These are phyloP conservation scores for Diprion similis DNA, from an alignment of 1,140 invertebrate species.

Conservation along the genomic window DNA sequence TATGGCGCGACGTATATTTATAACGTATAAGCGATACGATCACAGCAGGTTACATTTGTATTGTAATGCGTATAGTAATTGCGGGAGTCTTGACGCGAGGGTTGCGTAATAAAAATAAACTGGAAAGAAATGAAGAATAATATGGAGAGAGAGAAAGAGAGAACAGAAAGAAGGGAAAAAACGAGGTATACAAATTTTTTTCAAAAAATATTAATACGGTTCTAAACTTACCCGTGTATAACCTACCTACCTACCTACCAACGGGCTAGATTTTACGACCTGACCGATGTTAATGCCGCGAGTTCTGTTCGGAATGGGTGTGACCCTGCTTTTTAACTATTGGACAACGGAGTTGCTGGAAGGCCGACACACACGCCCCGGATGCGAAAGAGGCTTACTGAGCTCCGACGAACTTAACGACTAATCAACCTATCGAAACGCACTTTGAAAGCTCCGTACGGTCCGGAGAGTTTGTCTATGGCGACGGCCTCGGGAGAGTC, in stretches of 20 bases:
- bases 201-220: neutral
- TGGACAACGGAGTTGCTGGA: neutral
- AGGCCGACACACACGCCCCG: constrained; percentile 3
- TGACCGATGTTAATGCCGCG: neutral
- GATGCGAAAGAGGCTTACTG: neutral
- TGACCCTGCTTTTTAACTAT: constrained; percentile 2
- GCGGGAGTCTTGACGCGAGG: neutral
- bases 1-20: no score
- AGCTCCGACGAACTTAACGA: neutral
- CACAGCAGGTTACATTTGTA: no score
- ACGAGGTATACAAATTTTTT: neutral
- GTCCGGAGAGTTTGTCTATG: neutral
- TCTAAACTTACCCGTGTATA: neutral
- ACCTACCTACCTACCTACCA: no score
- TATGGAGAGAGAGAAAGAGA: no score
- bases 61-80: neutral
- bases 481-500: no score
- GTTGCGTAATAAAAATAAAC: neutral
- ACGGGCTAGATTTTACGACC: neutral
- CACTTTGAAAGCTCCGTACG: neutral
- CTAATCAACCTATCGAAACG: constrained; percentile 1
- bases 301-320: neutral
- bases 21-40: no score
- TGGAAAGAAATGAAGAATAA: no score
- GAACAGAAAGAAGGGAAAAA: no score